Evolutionary conservation across 2,797 vertebrate genomes (phyloP), one percentile per base, ranked within the genome.

Genomic region (Adelosebastes latens): DNA sequence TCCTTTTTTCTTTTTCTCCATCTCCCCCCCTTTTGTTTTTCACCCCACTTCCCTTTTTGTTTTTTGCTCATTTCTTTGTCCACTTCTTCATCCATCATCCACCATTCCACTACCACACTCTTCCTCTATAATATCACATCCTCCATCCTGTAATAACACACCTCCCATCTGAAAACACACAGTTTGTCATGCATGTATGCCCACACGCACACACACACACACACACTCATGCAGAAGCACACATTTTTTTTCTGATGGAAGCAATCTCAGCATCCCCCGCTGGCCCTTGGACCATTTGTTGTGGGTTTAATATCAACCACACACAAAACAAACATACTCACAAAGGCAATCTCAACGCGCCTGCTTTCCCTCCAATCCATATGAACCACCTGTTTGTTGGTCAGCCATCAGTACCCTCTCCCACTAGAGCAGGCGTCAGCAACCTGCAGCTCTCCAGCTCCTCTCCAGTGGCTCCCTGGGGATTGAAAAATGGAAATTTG

Each of bases 281-380:
- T 39, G 68, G 65, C 70, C 74, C 71, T 67, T 1, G 20, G 61
- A 63, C 61, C 67, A 79, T 89, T 89, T 85, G 67, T 77, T 85
- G 69, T 86, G 64, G 74, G 46, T 85, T 84, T 87, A 87, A 88
- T 87, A 87, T 85, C 80, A 29, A 67, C 18, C 39, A 5, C 52
- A 5, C 52, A 67, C 68, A 65, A 61, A 20, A 62, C 18, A 64
- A 60, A 55, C 69, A 70, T 56, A 25, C 12, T 56, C 20, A 34
- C 36, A 34, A 62, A 55, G 4, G 42, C 53, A 70, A 56, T 66
- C 75, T 22, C 32, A 13, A 25, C 16, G 8, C 24, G 9, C 31
- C 82, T 60, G 39, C 61, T 85, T 49, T 63, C 56, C 49, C 69
- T 68, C 24, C 53, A 7, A 49, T 61, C 60, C 64, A 63, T 79